Percentiles rank a stretch among this genome's conserved stretches.
phyloP scores from a whole-genome alignment of 2,888 invertebrate genomes.

The Eucera pruinosa region DNA sequence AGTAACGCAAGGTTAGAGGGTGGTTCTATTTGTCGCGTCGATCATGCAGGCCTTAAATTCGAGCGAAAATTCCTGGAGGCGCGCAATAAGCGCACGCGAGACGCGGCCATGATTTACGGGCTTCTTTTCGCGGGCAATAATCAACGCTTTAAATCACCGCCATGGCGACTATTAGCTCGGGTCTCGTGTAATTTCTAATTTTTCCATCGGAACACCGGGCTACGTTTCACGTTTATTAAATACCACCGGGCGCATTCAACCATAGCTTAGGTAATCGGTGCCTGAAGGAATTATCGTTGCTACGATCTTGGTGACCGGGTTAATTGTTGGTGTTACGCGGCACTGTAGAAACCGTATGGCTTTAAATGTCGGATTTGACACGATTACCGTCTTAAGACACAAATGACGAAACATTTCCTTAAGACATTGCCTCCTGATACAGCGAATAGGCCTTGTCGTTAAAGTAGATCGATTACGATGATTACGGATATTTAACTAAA shows the following conservation, averaged over 20 bases:
- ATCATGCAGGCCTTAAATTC: constrained; percentile 39
- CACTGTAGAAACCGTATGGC: background rate
- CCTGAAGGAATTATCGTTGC: background rate
- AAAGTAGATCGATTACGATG: too few species aligned
- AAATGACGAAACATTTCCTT: constrained; percentile 6
- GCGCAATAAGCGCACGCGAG: constrained; percentile 51
- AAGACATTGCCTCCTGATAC: background rate
- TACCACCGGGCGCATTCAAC: constrained; percentile 16
- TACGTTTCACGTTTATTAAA: constrained; percentile 41
- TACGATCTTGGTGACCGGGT: background rate
- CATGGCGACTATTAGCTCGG: constrained; percentile 32
- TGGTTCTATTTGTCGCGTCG: constrained; percentile 19
- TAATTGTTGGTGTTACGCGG: background rate
- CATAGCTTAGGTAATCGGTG: constrained; percentile 5
- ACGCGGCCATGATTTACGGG: constrained; percentile 45
- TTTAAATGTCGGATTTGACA: background rate
- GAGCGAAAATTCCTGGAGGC: constrained; percentile 34
- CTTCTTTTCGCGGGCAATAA: constrained; percentile 50
- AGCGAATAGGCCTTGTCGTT: background rate
- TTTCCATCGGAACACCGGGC: constrained; percentile 19
- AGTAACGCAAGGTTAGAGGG: background rate
- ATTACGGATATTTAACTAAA: too few species aligned
- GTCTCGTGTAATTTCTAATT: constrained; percentile 37
- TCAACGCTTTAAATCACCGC: constrained; percentile 50
- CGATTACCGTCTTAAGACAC: background rate